These are phyloP conservation scores for Anas platyrhynchos DNA, from an alignment of 2,113 vertebrate genomes.

Conservation along the genomic window DNA sequence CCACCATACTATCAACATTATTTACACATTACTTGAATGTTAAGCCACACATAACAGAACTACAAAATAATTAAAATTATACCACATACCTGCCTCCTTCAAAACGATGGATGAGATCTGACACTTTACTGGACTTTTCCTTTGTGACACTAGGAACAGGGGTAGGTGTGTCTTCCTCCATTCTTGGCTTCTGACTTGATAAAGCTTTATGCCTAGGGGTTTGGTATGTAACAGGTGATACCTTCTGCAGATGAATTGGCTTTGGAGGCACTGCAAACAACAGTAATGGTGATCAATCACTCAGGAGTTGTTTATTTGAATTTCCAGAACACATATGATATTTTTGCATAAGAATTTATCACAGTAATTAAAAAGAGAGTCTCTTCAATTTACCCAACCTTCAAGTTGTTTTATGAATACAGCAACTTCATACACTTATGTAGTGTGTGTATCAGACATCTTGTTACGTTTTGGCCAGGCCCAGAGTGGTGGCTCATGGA, in stretches of 20 bases:
- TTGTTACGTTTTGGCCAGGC: background rate
- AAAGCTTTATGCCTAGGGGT: constrained; percentile 77
- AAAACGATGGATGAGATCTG: constrained; percentile 94
- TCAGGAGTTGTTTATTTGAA: background rate
- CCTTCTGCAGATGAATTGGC: constrained; percentile 87
- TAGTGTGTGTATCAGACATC: background rate
- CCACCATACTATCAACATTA: rapidly evolving
- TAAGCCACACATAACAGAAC: background rate
- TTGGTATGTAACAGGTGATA: constrained; percentile 70
- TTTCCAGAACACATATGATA: background rate
- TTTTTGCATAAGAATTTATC: background rate
- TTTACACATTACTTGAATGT: background rate
- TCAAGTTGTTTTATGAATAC: background rate
- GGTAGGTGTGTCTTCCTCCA: constrained; percentile 83
- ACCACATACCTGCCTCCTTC: constrained; percentile 90
- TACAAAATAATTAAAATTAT: background rate
- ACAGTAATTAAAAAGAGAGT: background rate
- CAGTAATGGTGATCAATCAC: background rate
- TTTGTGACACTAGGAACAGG: constrained; percentile 69
- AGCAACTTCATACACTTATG: background rate
- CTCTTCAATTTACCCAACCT: background rate
- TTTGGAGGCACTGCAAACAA: constrained; percentile 92
- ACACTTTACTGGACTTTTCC: constrained; percentile 89
- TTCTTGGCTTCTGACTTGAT: constrained; percentile 74
- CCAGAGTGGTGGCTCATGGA: too few relatives aligned